phyloP scores from a whole-genome alignment of 2,888 invertebrate genomes.

The Panopea generosa region DNA sequence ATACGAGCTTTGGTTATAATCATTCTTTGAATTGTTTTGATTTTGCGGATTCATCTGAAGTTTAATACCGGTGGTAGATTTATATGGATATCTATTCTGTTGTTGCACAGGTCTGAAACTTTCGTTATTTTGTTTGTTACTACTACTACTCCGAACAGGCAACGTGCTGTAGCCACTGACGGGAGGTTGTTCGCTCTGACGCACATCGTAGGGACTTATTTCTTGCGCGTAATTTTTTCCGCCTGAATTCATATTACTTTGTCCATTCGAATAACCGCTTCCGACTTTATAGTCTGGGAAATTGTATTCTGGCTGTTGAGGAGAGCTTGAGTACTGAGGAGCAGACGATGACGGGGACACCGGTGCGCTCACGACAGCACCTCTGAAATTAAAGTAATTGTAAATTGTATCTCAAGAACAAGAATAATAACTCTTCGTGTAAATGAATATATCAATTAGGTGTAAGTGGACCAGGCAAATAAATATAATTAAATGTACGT shows the following conservation, averaged over 20 bases:
- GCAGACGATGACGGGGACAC: conserved; percentile 55
- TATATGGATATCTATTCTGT: conserved; percentile 57
- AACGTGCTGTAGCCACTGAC: conserved; percentile 57
- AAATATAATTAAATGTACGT: too few species aligned
- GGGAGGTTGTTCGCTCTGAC: conserved; percentile 53
- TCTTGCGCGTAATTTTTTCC: conserved; percentile 43
- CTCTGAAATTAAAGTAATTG: conserved; percentile 46
- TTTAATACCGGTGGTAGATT: conserved; percentile 53
- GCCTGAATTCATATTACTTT: conserved; percentile 31
- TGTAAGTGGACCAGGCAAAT: too few species aligned
- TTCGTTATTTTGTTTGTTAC: conserved; percentile 52
- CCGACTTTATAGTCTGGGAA: conserved; percentile 60
- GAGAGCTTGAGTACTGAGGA: conserved; percentile 38
- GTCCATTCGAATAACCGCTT: conserved; percentile 33
- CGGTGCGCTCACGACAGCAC: conserved; percentile 55
- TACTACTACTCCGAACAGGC: conserved; percentile 45
- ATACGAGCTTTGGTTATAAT: conserved; percentile 31
- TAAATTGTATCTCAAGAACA: too few species aligned
- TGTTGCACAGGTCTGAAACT: conserved; percentile 56
- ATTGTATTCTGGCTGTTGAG: conserved; percentile 39
- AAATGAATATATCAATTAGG: too few species aligned
- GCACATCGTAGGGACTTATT: conserved; percentile 56
- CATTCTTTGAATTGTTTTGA: conserved; percentile 16
- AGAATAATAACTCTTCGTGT: too few species aligned
- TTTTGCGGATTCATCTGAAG: conserved; percentile 54